A percentile compares a stretch with the other conserved stretches of the same genome.
These are phyloP conservation scores for Xenopus laevis DNA, from an alignment of 2,113 vertebrate genomes.

Conservation along the genomic window DNA sequence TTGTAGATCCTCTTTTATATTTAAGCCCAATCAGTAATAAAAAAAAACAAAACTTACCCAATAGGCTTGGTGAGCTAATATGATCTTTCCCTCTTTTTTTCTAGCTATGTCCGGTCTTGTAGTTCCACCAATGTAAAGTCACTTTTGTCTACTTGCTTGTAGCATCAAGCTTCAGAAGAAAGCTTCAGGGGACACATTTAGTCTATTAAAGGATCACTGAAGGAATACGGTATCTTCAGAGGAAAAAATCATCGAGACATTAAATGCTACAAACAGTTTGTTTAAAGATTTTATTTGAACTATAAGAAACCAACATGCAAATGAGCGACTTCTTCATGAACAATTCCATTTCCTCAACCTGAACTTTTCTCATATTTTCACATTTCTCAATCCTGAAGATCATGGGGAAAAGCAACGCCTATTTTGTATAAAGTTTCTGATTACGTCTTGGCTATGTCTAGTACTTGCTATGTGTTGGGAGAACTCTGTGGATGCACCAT, in stretches of 20 bases:
- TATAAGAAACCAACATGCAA: constrained; percentile 77
- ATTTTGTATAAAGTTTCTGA: constrained; percentile 94
- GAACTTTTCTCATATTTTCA: constrained; percentile 76
- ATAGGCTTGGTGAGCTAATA: constrained; percentile 48
- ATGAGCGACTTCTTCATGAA: constrained; percentile 76
- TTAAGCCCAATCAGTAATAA: constrained; percentile 6
- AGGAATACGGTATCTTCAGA: constrained; percentile 66
- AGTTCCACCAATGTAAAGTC: constrained; percentile 93
- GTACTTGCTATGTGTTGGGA: constrained; percentile 89
- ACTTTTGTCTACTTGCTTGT: constrained; percentile 77
- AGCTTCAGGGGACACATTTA: constrained; percentile 81
- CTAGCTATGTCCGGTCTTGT: constrained; percentile 97
- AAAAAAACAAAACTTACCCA: not conserved
- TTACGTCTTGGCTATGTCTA: constrained; percentile 84
- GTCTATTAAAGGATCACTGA: constrained; percentile 73
- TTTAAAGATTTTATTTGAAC: constrained; percentile 90
- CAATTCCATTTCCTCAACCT: constrained; percentile 81
- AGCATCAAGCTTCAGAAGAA: constrained; percentile 79
- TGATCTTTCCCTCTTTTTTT: constrained; percentile 59
- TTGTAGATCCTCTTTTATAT: not conserved
- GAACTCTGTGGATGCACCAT: constrained; percentile 88
- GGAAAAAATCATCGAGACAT: constrained; percentile 65
- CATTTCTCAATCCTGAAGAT: constrained; percentile 82
- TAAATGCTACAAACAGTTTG: constrained; percentile 70
- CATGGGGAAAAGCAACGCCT: constrained; percentile 74